Percentiles rank a stretch among this genome's conserved stretches.
phyloP scores from a whole-genome alignment of 2,888 invertebrate species.

The Ophion obscuratus region DNA sequence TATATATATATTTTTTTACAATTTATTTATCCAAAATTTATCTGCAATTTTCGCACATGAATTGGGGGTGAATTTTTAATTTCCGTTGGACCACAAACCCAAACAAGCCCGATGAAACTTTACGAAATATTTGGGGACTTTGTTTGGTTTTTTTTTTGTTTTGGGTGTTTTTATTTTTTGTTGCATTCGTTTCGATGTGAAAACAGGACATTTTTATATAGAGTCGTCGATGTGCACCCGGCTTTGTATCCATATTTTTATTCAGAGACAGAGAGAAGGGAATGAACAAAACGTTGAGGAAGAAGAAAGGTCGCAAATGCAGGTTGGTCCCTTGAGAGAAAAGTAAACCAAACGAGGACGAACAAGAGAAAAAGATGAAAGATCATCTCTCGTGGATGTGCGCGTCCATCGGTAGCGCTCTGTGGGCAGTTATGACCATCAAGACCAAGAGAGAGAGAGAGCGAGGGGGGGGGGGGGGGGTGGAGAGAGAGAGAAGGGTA shows the following conservation, averaged over 20 bases:
- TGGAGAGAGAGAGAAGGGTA: conserved; percentile 56
- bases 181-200: background rate
- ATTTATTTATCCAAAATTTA: too few relatives aligned
- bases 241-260: conserved; percentile 14
- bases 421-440: conserved; percentile 43
- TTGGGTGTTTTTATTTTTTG: background rate
- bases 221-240: conserved; percentile 18
- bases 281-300: conserved; percentile 68
- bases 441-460: conserved; percentile 50
- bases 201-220: background rate
- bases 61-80: background rate
- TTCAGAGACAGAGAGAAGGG: conserved; percentile 50
- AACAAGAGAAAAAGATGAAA: conserved; percentile 41
- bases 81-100: background rate
- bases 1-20: too few relatives aligned
- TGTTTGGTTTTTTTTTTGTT: background rate
- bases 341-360: conserved; percentile 60
- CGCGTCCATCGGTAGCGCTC: conserved; percentile 61
- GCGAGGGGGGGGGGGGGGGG: conserved; percentile 47
- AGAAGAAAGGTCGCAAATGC: conserved; percentile 60
- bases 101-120: too few relatives aligned
- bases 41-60: too few relatives aligned
- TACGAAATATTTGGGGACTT: too few relatives aligned
- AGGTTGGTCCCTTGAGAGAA: conserved; percentile 64
- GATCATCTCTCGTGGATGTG: conserved; percentile 26